A percentile compares a stretch with the other conserved stretches of the same genome.
These are phyloP conservation scores for Delichon dasypus DNA, from an alignment of 2,797 vertebrate species.

Conservation along the genomic window DNA sequence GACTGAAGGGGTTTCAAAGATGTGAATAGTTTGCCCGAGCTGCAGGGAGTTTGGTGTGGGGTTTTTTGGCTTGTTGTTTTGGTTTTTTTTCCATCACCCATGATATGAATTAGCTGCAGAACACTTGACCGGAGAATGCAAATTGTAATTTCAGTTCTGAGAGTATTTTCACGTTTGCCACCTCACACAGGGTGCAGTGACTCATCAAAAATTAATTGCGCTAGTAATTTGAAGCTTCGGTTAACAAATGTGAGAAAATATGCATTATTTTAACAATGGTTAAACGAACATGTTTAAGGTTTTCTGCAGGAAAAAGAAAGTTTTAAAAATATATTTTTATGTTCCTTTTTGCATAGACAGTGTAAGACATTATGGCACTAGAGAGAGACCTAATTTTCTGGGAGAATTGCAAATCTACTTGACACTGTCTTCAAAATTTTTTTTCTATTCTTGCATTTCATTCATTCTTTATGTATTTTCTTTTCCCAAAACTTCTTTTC, in stretches of 20 bases:
- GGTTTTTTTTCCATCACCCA: neutral
- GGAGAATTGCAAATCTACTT: neutral
- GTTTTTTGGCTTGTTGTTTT: no score
- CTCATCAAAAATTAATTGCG: conserved; percentile 37
- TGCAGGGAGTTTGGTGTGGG: neutral
- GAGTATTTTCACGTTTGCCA: conserved; percentile 2
- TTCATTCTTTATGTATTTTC: neutral
- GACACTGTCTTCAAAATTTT: neutral
- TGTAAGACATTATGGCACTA: neutral
- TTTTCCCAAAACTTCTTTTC: neutral
- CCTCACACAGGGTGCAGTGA: conserved; percentile 2
- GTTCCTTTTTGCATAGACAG: neutral
- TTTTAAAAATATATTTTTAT: neutral
- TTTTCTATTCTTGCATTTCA: neutral
- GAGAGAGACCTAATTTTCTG: neutral
- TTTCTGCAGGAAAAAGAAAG: neutral
- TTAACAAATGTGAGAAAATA: neutral
- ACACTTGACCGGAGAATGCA: neutral
- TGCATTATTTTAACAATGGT: neutral
- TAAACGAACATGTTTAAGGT: neutral
- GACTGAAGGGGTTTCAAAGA: neutral
- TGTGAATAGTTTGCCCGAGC: neutral
- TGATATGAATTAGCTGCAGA: neutral
- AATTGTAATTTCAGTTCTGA: neutral
- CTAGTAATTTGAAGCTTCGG: conserved; percentile 13